These are phyloP conservation scores for Microchirus variegatus DNA, from an alignment of 2,797 vertebrate species.

Conservation along the genomic window DNA sequence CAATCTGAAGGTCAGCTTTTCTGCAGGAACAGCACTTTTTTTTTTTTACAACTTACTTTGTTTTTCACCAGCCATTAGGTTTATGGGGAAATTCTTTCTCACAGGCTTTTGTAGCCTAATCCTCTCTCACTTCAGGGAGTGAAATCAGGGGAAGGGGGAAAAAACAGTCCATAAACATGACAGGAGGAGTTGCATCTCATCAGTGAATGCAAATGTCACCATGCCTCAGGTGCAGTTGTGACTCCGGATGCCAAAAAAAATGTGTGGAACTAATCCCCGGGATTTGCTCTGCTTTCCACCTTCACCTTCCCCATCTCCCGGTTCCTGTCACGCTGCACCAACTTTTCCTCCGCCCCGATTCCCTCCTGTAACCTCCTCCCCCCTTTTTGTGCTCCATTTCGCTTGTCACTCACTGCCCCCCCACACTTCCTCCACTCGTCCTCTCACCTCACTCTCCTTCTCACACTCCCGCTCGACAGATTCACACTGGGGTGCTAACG, in stretches of 20 bases:
- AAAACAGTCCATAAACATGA: constrained; percentile 41
- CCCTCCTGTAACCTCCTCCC: too few species aligned
- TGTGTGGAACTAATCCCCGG: constrained; percentile 66
- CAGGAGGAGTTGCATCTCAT: constrained; percentile 52
- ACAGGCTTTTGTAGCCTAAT: constrained; percentile 40
- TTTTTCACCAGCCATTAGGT: constrained; percentile 19
- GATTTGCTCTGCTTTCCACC: constrained; percentile 43
- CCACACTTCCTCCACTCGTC: constrained; percentile 31
- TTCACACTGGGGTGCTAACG: constrained; percentile 33
- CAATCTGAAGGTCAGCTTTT: too few species aligned
- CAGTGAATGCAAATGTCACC: constrained; percentile 57
- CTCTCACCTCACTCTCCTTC: constrained; percentile 17
- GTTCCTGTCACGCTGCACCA: constrained; percentile 25
- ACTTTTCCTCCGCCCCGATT: constrained; percentile 7
- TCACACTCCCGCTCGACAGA: constrained; percentile 18
- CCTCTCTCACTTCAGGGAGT: constrained; percentile 24
- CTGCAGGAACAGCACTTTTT: too few species aligned
- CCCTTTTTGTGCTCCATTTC: constrained; percentile 43
- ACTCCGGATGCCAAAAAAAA: constrained; percentile 52
- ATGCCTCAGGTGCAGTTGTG: constrained; percentile 36
- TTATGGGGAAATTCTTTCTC: constrained; percentile 30
- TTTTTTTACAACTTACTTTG: too few species aligned
- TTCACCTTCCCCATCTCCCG: constrained; percentile 24
- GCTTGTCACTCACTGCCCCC: constrained; percentile 35
- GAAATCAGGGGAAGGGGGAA: constrained; percentile 17